Evolutionary conservation across 2,888 invertebrate genomes (phyloP), one percentile per base, ranked within the genome.

Genomic region (Troides helena): DNA sequence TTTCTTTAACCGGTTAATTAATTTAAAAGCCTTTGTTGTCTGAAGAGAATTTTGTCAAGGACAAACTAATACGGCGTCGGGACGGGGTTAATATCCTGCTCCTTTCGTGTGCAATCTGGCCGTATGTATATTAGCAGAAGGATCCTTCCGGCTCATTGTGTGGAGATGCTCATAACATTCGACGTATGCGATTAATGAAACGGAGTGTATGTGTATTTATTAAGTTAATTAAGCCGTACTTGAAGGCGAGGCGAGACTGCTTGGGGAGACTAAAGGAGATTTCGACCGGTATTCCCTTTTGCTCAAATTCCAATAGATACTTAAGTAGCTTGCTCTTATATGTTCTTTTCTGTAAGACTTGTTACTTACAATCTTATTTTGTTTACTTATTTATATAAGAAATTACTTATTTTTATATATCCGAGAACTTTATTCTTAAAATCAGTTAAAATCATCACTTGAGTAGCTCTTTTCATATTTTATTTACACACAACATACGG

Each of bases 221-320:
- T 92, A 90, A 89, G 88, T 92, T 92, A 92, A 92, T 92, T 90
- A 92, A 91, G 85, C 81, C 86, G 83, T 86, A 85, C 89, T 88
- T 89, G 89, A 88, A 81, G 79, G 79, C 62, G 62, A 46, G 43
- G 62, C 58, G 63, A 50, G 79, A 73, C 73, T 71, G 76, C 74
- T 77, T 78, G 75, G 81, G 77, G 72, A 77, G 76, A 71, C 72
- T 71, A 17, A 63, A 60, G 72, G 72, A 71, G 73, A 71, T 69
- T 60, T 67, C 74, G 61, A 65, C 68, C 60, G 61, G 59, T 69
- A 69, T 69, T 69, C 70, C 72, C 72, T 69, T 68, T 65, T 68
- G 64, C 56, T 65, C 18, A 62, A 70, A 68, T 71, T 57, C 63
- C 62, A 58, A 62, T 43, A 17, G 62, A 71, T 66, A 50, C 17